Percentiles rank a stretch among this genome's conserved stretches.
phyloP scores from a whole-genome alignment of 2,797 vertebrate species.

The Megaceryle alcyon region DNA sequence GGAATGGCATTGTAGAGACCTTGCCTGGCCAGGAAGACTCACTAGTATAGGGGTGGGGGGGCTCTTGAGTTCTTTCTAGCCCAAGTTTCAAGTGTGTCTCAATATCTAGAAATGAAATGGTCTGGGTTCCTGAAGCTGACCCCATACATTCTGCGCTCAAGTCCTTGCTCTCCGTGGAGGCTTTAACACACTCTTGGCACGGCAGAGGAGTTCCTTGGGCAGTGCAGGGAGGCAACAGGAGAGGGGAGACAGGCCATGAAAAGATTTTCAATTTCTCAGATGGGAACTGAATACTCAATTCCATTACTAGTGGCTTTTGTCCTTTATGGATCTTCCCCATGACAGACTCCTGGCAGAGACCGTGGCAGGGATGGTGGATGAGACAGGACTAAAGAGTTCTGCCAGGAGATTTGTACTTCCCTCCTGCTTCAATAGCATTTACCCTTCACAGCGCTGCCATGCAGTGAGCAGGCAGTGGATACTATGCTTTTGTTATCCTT shows the following conservation, averaged over 20 bases:
- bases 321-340: background rate
- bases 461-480: background rate
- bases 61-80: background rate
- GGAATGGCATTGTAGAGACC: background rate
- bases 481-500: background rate
- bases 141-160: rapidly evolving
- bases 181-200: background rate
- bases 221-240: background rate
- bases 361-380: background rate
- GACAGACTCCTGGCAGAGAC: background rate
- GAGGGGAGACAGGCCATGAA: background rate
- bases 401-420: background rate
- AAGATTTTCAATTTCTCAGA: background rate
- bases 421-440: background rate
- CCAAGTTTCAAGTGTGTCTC: background rate
- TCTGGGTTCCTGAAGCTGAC: background rate
- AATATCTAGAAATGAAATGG: background rate
- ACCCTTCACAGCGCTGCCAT: background rate
- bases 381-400: background rate
- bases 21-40: background rate
- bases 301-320: background rate
- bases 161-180: background rate
- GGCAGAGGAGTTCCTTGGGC: background rate
- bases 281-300: background rate
- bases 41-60: too few relatives aligned